phyloP scores from a whole-genome alignment of 2,113 vertebrate species.

The Piprites chloris region DNA sequence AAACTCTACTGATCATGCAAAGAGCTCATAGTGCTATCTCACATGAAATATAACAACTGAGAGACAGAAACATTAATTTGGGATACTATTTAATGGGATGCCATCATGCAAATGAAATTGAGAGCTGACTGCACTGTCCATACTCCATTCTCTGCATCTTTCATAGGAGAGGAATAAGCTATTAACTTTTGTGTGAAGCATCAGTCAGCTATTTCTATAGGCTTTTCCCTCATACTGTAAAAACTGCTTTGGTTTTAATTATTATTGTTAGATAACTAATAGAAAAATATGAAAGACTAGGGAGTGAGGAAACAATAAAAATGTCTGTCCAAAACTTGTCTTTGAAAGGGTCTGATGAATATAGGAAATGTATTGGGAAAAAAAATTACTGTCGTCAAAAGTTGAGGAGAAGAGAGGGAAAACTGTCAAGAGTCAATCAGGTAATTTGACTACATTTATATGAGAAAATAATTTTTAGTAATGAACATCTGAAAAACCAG shows the following conservation, averaged over 20 bases:
- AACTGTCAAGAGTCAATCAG: not conserved
- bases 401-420: not conserved
- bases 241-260: not conserved
- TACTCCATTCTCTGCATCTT: not conserved
- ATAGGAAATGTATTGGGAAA: not conserved
- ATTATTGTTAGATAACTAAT: not conserved
- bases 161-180: not conserved
- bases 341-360: not conserved
- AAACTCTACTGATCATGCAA: not conserved
- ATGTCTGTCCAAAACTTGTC: not conserved
- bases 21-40: not conserved
- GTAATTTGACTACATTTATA: not conserved
- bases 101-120: not conserved
- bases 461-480: not conserved
- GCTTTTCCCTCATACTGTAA: not conserved
- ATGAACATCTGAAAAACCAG: not conserved
- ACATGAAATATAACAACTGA: not conserved
- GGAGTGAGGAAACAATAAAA: not conserved
- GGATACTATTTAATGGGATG: not conserved
- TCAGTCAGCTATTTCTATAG: not conserved
- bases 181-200: not conserved
- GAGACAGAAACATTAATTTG: conserved; percentile 5
- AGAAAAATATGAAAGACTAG: not conserved
- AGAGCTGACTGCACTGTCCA: not conserved
- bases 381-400: not conserved